phyloP scores from a whole-genome alignment of 2,113 vertebrate genomes.

The Coptodon rendalli region DNA sequence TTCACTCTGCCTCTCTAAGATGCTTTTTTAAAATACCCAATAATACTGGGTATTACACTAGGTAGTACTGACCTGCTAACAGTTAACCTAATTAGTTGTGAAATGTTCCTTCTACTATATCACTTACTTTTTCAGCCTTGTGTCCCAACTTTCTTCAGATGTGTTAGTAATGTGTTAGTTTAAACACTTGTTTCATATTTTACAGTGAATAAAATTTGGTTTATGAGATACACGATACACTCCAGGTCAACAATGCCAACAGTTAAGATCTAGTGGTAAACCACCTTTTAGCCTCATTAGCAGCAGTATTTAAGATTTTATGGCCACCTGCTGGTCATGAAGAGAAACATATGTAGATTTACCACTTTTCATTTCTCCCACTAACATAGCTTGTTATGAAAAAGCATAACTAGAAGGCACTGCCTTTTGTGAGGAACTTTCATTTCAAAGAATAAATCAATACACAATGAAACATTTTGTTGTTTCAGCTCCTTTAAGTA shows the following conservation, averaged over 20 bases:
- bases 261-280: background rate
- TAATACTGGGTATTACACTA: background rate
- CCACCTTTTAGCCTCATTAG: background rate
- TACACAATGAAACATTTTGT: background rate
- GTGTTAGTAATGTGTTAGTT: no score
- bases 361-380: background rate
- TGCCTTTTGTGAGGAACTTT: background rate
- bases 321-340: conserved; percentile 31
- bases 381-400: background rate
- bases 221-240: background rate
- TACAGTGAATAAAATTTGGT: background rate
- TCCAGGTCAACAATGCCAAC: background rate
- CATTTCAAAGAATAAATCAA: background rate
- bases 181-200: background rate
- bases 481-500: background rate
- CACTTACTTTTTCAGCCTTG: background rate
- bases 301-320: background rate
- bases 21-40: background rate
- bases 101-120: background rate
- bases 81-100: background rate
- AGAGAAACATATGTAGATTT: background rate
- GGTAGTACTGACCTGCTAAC: background rate
- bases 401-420: background rate
- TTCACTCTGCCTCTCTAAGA: background rate
- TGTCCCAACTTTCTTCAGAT: background rate